Evolutionary conservation across 2,888 invertebrate species (phyloP), one percentile per base, ranked within the genome.

Genomic region (Macrosiphum euphorbiae): DNA sequence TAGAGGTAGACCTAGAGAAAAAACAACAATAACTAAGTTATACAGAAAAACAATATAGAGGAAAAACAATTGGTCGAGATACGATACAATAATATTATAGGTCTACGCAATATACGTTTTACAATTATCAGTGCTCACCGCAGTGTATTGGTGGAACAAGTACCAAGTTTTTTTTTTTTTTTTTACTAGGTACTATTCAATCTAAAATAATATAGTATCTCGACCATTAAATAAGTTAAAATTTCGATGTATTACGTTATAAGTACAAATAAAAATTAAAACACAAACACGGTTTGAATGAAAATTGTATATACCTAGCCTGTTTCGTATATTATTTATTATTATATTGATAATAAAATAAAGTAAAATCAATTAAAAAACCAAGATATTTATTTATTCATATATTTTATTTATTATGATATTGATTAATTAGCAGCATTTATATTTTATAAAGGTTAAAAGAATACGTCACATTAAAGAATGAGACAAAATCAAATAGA

Each of bases 1-100:
- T 24, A 95, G 44, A 44, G 94, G 26, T 61, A 90, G 94, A 88
- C 92, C 41, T 78, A 88, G 94, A 67, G 20, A 88, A 94, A n/a
- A 94, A 89, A 90, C 3, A 89, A 92, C 24, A 90, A 20, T 67
- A 67, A 67, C 16, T 67, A 16, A 67, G 35, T 35, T 35, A 67
- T 35, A n/a, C n/a, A 67, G 67, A 67, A 35, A 35, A 67, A 67
- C 16, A 67, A 67, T 67, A 67, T 16, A 67, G 2, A 35, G 7
- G 5, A 78, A 78, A 78, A 78, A 20, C 20, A 35, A 78, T 78
- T 78, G 78, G 35, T 35, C 35, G 78, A 78, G 20, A 78, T 78
- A 35, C 28, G 28, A 13, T 47, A 86, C 26, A 47, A 86, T n/a
- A 47, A 78, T 41, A 78, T 78, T 41, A 35, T 78, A 35, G 67